Conservation (phyloP, 2,797 vertebrate species). For the Florisuga fusca region DNA sequence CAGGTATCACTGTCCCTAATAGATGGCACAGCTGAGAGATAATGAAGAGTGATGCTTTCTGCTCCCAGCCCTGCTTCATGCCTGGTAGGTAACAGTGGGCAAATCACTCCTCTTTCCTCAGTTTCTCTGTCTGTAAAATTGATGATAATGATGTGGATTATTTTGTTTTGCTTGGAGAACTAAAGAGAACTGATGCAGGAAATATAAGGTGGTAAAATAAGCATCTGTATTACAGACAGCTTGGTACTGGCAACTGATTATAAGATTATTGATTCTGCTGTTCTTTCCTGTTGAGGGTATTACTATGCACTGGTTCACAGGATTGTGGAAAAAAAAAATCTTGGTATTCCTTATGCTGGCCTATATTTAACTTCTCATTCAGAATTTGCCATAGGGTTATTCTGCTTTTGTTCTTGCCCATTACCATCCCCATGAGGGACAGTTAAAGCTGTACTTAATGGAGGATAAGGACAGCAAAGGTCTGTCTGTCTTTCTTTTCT, state of each 20-base stretch:
- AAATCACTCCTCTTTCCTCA: constrained; percentile 5
- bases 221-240: constrained; percentile 9
- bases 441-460: constrained; percentile 75
- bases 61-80: background rate
- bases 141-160: background rate
- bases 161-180: constrained; percentile 14
- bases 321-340: constrained; percentile 38
- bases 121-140: background rate
- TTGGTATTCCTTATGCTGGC: constrained; percentile 27
- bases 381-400: constrained; percentile 59
- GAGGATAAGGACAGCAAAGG: constrained; percentile 76
- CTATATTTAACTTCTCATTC: background rate
- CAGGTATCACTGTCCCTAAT: constrained; percentile 20
- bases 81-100: background rate
- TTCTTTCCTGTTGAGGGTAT: constrained; percentile 34
- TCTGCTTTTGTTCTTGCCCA: constrained; percentile 55
- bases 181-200: constrained; percentile 1
- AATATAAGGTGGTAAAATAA: constrained; percentile 29
- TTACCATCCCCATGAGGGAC: constrained; percentile 60
- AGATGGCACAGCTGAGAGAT: constrained; percentile 6
- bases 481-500: constrained; percentile 58
- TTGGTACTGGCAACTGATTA: constrained; percentile 1
- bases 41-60: constrained; percentile 52
- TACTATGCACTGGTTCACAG: constrained; percentile 36
- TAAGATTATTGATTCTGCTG: constrained; percentile 54